Percentiles rank a stretch among this genome's conserved stretches.
Evolutionary conservation across 2,113 vertebrate genomes (phyloP).

Genomic region (Pungitius pungitius): DNA sequence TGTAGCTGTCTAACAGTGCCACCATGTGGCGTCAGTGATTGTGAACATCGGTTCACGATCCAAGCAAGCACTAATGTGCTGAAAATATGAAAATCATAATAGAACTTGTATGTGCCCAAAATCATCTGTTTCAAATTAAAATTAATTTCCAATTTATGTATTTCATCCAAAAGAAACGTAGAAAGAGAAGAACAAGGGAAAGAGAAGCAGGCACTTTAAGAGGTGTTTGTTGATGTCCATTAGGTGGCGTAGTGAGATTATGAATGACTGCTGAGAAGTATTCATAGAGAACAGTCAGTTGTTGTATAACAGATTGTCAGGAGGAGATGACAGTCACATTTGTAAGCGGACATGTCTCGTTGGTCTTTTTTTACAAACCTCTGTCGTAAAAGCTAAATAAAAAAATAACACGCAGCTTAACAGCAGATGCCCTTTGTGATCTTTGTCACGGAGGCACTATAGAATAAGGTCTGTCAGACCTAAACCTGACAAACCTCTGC

Average conservation of each 20-base stretch:
- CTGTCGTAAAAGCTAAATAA: neutral
- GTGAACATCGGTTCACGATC: neutral
- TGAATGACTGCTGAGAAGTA: neutral
- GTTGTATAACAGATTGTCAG: slow-evolving; percentile 18
- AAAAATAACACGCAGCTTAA: neutral
- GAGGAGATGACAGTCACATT: neutral
- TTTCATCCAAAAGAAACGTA: neutral
- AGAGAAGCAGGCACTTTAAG: rapidly evolving
- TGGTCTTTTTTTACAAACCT: neutral
- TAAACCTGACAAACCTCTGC: neutral
- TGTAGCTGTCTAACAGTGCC: slow-evolving; percentile 50
- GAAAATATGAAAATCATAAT: neutral
- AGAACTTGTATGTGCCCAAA: neutral
- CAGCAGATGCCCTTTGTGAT: neutral
- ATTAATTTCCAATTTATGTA: neutral
- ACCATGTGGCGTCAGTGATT: slow-evolving; percentile 50
- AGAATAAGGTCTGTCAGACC: neutral
- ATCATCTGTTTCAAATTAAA: neutral
- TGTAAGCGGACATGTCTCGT: neutral
- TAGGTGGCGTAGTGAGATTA: slow-evolving; percentile 53
- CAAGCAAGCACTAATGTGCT: neutral
- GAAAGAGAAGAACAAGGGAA: neutral
- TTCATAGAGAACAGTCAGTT: neutral
- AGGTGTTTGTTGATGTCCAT: slow-evolving; percentile 33
- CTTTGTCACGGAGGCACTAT: neutral